Percentiles rank a stretch among this genome's conserved stretches.
These are phyloP conservation scores for Drosophila conformis DNA, from an alignment of 2,888 invertebrate genomes.

Conservation along the genomic window DNA sequence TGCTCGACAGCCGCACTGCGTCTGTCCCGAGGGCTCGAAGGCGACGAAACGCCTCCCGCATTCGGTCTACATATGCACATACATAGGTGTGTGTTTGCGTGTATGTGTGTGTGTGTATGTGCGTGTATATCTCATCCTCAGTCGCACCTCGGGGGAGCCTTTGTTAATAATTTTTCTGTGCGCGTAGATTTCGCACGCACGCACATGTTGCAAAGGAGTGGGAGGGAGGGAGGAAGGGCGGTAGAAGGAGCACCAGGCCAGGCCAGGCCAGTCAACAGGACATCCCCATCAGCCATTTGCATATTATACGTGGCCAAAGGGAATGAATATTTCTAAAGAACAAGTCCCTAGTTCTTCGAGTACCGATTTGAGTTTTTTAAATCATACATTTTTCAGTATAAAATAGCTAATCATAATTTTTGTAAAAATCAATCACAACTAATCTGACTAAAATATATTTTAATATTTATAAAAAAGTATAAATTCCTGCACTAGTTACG, in stretches of 20 bases:
- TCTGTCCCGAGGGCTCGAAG: constrained; percentile 57
- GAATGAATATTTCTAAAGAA: neutral
- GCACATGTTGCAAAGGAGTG: constrained; percentile 54
- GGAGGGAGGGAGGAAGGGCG: constrained; percentile 1
- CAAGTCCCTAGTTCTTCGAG: constrained; percentile 32
- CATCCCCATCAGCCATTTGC: constrained; percentile 29
- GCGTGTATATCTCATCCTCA: constrained; percentile 15
- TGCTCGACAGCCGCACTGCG: constrained; percentile 65
- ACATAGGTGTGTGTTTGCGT: constrained; percentile 8
- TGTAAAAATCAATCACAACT: neutral
- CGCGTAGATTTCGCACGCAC: constrained; percentile 74
- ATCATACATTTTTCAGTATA: neutral
- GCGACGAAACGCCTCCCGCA: constrained; percentile 47
- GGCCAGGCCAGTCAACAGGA: constrained; percentile 22
- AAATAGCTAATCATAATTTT: neutral
- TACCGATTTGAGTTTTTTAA: neutral
- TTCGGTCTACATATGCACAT: constrained; percentile 28
- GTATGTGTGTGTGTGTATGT: constrained; percentile 24
- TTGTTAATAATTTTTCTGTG: constrained; percentile 73
- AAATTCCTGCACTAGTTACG: neutral
- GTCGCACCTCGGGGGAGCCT: constrained; percentile 54
- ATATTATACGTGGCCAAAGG: constrained; percentile 21
- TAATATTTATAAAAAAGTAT: neutral
- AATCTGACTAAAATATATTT: neutral
- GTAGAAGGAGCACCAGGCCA: neutral